These are phyloP conservation scores for Pantelozetes paolii DNA, from an alignment of 2,888 invertebrate species.

Conservation along the genomic window DNA sequence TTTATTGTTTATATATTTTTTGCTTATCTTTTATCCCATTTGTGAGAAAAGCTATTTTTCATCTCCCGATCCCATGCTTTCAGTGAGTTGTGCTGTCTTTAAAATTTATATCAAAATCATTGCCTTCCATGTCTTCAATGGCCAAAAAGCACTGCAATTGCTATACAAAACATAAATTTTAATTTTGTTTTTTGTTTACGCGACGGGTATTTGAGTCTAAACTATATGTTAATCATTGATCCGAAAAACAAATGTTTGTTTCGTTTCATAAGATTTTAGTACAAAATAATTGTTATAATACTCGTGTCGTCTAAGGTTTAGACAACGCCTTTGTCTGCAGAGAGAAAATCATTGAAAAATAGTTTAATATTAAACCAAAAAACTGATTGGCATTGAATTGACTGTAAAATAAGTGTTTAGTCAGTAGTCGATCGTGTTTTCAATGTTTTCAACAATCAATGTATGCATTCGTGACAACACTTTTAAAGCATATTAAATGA, in stretches of 20 bases:
- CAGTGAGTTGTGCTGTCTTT: no score
- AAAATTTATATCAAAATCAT: background rate
- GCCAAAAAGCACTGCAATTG: background rate
- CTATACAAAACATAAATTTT: no score
- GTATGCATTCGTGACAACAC: conserved; percentile 21
- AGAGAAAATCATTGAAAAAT: background rate
- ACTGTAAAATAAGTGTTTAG: conserved; percentile 5
- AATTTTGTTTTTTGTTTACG: background rate
- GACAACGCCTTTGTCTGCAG: background rate
- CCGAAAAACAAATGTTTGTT: conserved; percentile 17
- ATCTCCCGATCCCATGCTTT: background rate
- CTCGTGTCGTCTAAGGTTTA: background rate
- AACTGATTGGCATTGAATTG: conserved; percentile 1
- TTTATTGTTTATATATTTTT: background rate
- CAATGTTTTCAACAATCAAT: background rate
- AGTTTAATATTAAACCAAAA: background rate
- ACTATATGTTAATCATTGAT: conserved; percentile 8
- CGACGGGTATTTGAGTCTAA: background rate
- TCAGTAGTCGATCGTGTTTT: conserved; percentile 25
- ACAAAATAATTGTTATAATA: background rate
- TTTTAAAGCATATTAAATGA: conserved; percentile 14
- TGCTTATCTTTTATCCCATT: background rate
- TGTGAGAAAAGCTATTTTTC: conserved; percentile 14
- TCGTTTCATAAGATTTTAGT: background rate
- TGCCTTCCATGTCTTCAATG: background rate